phyloP scores from a whole-genome alignment of 2,888 invertebrate genomes.

The Drosophila birchii region DNA sequence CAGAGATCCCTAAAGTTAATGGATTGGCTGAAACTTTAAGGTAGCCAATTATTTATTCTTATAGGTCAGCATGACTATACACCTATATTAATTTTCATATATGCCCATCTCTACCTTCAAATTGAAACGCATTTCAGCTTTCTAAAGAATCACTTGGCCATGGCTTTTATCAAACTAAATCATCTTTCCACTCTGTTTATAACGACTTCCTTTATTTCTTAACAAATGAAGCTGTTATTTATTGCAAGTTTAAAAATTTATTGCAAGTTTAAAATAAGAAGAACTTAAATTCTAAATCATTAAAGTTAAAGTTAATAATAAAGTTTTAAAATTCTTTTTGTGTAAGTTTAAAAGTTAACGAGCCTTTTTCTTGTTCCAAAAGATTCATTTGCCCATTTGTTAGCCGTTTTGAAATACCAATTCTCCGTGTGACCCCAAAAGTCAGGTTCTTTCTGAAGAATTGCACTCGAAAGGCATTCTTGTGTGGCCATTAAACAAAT shows the following conservation, averaged over 20 bases:
- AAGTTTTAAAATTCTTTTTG: background rate
- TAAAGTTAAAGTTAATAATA: background rate
- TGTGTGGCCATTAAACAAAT: conserved; percentile 58
- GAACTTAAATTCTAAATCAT: no score
- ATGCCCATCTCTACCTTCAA: background rate
- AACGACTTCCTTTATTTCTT: background rate
- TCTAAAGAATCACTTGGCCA: conserved; percentile 4
- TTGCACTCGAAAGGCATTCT: conserved; percentile 60
- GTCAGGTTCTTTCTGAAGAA: conserved; percentile 33
- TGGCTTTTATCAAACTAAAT: conserved; percentile 10
- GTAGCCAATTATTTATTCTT: background rate
- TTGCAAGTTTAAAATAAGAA: background rate
- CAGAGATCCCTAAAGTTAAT: background rate
- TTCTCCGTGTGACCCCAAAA: conserved; percentile 25
- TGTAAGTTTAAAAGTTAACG: background rate
- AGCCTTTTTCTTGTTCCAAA: conserved; percentile 2
- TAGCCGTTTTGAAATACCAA: conserved; percentile 22
- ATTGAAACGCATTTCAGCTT: background rate
- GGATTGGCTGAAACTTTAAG: background rate
- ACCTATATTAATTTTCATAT: background rate
- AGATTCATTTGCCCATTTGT: conserved; percentile 11
- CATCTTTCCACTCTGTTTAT: conserved; percentile 13
- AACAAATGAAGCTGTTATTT: background rate
- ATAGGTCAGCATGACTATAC: conserved; percentile 1
- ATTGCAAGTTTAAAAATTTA: background rate